These are phyloP conservation scores for Alethe castanea DNA, from an alignment of 2,113 vertebrate species.

Conservation along the genomic window DNA sequence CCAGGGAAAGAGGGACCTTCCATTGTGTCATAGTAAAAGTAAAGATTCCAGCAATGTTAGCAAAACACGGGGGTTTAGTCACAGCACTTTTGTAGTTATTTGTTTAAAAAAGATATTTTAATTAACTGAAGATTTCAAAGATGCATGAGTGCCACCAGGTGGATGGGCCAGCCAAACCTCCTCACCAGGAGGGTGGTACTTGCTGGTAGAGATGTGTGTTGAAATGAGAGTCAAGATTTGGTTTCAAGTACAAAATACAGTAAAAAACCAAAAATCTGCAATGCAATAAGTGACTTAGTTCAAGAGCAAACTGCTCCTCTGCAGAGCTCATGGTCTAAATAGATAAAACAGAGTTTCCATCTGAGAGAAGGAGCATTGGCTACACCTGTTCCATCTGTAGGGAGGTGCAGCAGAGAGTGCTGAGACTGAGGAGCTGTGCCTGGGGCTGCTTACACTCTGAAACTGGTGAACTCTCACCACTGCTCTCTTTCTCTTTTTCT, in stretches of 20 bases:
- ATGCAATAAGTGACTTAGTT: background rate
- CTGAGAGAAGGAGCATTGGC: background rate
- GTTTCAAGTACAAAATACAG: background rate
- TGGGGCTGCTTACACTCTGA: too few relatives aligned
- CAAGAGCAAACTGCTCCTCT: background rate
- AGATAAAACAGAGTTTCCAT: background rate
- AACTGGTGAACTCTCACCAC: accelerated
- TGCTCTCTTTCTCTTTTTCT: background rate
- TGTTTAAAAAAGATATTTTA: background rate
- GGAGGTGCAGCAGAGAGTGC: background rate
- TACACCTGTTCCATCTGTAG: accelerated
- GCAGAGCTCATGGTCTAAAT: background rate
- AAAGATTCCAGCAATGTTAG: background rate
- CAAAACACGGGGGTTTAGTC: background rate
- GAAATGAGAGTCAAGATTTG: background rate
- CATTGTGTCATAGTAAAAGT: background rate
- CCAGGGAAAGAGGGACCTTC: accelerated
- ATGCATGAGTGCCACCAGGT: constrained; percentile 4
- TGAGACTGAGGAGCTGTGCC: background rate
- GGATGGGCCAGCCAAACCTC: background rate
- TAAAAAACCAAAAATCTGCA: background rate
- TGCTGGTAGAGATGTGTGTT: background rate
- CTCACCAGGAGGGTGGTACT: background rate
- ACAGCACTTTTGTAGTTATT: background rate
- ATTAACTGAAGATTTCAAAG: background rate